These are phyloP conservation scores for Malaclemys terrapin DNA, from an alignment of 2,113 vertebrate species.

Conservation along the genomic window DNA sequence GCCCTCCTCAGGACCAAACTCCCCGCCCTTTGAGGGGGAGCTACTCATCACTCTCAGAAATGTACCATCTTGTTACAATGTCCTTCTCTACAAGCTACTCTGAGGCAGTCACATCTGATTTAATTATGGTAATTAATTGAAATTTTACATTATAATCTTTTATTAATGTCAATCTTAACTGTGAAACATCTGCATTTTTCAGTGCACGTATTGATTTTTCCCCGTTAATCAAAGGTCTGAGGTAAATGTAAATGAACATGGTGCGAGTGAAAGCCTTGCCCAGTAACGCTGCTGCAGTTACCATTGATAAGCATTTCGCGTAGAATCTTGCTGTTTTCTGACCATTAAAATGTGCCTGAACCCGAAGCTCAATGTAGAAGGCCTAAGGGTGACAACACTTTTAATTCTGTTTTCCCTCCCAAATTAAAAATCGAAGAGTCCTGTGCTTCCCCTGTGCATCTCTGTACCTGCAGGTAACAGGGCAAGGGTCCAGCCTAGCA, in stretches of 20 bases:
- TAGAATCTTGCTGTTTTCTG: neutral
- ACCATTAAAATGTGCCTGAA: neutral
- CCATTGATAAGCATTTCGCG: constrained; percentile 38
- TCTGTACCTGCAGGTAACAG: neutral
- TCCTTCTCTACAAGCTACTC: constrained; percentile 63
- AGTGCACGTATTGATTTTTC: constrained; percentile 78
- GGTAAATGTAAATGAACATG: constrained; percentile 55
- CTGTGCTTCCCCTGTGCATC: too few species aligned
- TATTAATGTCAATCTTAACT: constrained; percentile 46
- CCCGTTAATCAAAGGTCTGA: constrained; percentile 76
- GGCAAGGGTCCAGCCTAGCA: neutral
- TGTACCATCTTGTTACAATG: neutral
- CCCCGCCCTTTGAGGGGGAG: fast-evolving
- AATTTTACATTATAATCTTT: too few species aligned
- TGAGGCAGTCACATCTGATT: constrained; percentile 70
- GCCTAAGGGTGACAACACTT: neutral
- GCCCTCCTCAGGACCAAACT: fast-evolving
- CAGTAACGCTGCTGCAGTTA: constrained; percentile 42
- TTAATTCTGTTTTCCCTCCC: neutral
- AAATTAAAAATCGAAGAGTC: too few species aligned
- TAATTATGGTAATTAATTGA: constrained; percentile 75
- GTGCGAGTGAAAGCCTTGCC: constrained; percentile 67
- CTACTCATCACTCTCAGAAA: neutral
- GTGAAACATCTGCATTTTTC: constrained; percentile 76
- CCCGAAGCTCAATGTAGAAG: neutral